phyloP scores from a whole-genome alignment of 2,797 vertebrate genomes.

The Diplodus sargus region DNA sequence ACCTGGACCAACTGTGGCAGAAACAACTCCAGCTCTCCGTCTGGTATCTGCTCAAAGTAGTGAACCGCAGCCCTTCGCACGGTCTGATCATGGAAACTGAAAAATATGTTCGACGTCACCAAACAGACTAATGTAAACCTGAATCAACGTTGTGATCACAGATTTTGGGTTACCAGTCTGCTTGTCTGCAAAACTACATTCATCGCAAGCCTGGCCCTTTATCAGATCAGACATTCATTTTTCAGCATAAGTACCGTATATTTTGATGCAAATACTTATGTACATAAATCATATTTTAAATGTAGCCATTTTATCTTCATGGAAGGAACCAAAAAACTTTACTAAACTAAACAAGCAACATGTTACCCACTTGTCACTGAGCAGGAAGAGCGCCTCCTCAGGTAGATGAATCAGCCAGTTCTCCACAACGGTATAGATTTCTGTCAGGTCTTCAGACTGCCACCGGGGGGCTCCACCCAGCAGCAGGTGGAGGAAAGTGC shows the following conservation, averaged over 20 bases:
- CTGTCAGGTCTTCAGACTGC: conserved; percentile 81
- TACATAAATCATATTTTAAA: not conserved
- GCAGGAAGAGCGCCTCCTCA: conserved; percentile 87
- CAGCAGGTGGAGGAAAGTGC: conserved; percentile 87
- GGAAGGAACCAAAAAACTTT: not conserved
- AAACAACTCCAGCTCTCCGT: conserved; percentile 87
- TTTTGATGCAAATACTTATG: not conserved
- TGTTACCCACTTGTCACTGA: conserved; percentile 77
- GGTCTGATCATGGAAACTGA: conserved; percentile 90
- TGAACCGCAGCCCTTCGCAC: conserved; percentile 86
- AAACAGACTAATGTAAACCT: not conserved
- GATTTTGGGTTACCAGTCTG: not conserved
- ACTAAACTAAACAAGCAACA: conserved; percentile 1
- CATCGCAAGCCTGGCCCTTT: no score
- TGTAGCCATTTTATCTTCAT: not conserved
- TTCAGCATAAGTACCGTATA: not conserved
- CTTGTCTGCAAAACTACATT: not conserved
- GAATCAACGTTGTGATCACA: not conserved
- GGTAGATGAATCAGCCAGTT: conserved; percentile 85
- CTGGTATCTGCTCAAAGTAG: conserved; percentile 85
- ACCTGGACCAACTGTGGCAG: conserved; percentile 93
- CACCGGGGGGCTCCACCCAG: conserved; percentile 87
- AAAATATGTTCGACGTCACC: conserved; percentile 3
- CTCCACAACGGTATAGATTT: conserved; percentile 83
- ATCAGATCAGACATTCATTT: no score